Evolutionary conservation across 2,888 invertebrate species (phyloP).

Genomic region (Chrysina gloriosa): DNA sequence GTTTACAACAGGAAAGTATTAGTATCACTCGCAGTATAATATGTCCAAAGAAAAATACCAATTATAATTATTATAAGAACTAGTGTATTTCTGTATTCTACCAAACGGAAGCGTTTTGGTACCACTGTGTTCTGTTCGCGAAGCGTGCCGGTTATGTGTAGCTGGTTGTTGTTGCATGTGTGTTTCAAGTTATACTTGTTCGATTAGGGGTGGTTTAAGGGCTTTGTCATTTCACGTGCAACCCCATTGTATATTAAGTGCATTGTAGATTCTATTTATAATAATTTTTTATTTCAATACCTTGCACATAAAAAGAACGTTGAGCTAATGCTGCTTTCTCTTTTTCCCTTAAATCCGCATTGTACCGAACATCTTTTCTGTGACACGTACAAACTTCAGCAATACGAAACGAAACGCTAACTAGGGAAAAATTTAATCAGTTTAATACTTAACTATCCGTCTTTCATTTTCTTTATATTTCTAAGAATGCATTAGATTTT

Average conservation of each 20-base stretch:
- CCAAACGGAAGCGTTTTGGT: slow-evolving; percentile 20
- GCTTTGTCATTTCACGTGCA: slow-evolving; percentile 65
- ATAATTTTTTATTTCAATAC: slow-evolving; percentile 59
- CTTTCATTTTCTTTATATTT: too few relatives aligned
- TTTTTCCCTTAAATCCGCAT: slow-evolving; percentile 3
- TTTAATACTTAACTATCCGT: too few relatives aligned
- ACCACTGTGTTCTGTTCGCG: slow-evolving; percentile 44
- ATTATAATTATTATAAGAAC: too few relatives aligned
- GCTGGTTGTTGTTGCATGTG: slow-evolving; percentile 56
- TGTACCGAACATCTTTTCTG: background rate
- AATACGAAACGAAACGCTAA: too few relatives aligned
- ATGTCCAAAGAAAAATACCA: too few relatives aligned
- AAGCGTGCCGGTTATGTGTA: slow-evolving; percentile 60
- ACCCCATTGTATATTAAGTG: slow-evolving; percentile 59
- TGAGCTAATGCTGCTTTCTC: slow-evolving; percentile 23
- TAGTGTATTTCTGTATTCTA: too few relatives aligned
- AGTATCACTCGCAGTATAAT: too few relatives aligned
- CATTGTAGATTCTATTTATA: slow-evolving; percentile 60
- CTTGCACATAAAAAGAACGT: slow-evolving; percentile 39
- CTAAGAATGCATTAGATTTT: too few relatives aligned
- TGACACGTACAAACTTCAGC: slow-evolving; percentile 7
- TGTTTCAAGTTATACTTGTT: slow-evolving; percentile 65
- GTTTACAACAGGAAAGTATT: too few relatives aligned
- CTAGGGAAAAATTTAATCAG: too few relatives aligned
- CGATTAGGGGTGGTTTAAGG: slow-evolving; percentile 64